Conservation (phyloP, 2,888 invertebrate genomes). For the Thera obeliscata region DNA sequence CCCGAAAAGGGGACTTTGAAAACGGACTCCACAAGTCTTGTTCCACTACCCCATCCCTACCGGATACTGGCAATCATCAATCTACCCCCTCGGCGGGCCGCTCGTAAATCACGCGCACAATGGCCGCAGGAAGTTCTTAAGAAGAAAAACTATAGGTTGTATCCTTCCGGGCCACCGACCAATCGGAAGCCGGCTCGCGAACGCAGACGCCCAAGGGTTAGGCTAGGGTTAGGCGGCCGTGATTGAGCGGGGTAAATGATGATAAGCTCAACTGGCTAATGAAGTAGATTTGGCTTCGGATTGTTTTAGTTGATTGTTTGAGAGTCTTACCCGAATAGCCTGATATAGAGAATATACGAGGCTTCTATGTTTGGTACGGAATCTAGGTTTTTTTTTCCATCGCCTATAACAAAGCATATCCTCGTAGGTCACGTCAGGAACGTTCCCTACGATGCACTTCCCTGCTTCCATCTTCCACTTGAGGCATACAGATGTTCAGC, state of each 20-base stretch:
- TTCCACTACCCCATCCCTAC: constrained; percentile 34
- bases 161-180: constrained; percentile 82
- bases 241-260: constrained; percentile 48
- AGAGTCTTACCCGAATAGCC: background rate
- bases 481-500: no score
- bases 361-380: no score
- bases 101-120: constrained; percentile 82
- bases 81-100: constrained; percentile 67
- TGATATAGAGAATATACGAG: no score
- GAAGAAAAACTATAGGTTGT: constrained; percentile 85
- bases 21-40: background rate
- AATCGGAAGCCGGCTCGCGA: constrained; percentile 74
- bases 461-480: no score
- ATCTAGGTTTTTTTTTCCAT: no score
- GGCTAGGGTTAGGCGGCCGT: constrained; percentile 62
- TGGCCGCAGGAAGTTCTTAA: constrained; percentile 83
- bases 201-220: constrained; percentile 42
- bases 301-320: constrained; percentile 40
- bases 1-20: background rate
- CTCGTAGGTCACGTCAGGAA: no score
- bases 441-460: no score
- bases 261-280: constrained; percentile 39
- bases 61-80: constrained; percentile 81
- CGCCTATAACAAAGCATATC: no score
- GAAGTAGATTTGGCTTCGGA: constrained; percentile 38